Evolutionary conservation across 2,113 vertebrate species (phyloP).

Genomic region (Carassius carassius): DNA sequence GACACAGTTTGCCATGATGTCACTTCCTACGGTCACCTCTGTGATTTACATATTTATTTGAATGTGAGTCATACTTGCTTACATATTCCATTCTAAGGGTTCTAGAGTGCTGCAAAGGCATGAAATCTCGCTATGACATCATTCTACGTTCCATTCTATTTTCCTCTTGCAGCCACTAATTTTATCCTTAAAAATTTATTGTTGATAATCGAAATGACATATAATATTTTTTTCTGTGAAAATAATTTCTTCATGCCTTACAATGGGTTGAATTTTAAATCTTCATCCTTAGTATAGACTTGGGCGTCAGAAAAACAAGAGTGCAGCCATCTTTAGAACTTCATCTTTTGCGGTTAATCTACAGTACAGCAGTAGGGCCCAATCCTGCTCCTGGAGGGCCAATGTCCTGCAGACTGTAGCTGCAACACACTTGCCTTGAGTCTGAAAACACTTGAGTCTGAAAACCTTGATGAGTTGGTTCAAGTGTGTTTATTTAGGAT

Average conservation of each 20-base stretch:
- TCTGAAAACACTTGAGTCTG: too few species aligned
- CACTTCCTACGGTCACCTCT: constrained; percentile 8
- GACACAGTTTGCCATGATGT: constrained; percentile 9
- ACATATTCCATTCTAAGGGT: neutral
- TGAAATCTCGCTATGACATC: neutral
- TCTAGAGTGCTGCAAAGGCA: neutral
- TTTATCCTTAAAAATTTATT: neutral
- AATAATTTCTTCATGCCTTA: neutral
- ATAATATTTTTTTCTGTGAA: neutral
- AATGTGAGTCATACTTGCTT: constrained; percentile 6
- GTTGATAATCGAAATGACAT: neutral
- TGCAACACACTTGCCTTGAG: too few species aligned
- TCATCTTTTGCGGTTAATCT: too few species aligned
- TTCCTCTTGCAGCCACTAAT: neutral
- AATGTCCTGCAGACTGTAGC: too few species aligned
- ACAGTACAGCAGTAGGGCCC: too few species aligned
- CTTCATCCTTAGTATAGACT: too few species aligned
- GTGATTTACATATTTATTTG: constrained; percentile 10
- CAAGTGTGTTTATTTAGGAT: too few species aligned
- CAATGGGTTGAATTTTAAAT: too few species aligned
- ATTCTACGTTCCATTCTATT: neutral
- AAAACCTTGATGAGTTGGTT: too few species aligned
- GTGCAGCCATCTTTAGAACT: too few species aligned
- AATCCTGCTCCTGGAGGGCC: too few species aligned
- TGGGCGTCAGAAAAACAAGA: too few species aligned